Evolutionary conservation across 2,888 invertebrate species (phyloP).

Genomic region (Ochropleura leucogaster): DNA sequence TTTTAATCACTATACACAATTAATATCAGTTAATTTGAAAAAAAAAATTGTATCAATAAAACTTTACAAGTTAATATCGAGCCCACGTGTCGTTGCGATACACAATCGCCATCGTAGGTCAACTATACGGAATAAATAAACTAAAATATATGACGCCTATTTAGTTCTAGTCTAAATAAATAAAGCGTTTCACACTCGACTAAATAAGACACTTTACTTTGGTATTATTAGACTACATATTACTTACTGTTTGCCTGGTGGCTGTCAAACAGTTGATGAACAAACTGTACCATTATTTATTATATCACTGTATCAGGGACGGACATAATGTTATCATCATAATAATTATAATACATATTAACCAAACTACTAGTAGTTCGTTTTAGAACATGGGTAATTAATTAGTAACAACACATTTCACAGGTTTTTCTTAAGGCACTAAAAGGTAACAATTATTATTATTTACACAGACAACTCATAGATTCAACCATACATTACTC

Average conservation of each 20-base stretch:
- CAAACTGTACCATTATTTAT: conserved; percentile 48
- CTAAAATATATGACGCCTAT: conserved; percentile 61
- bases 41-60: not conserved
- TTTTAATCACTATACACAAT: not conserved
- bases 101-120: conserved; percentile 3
- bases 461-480: conserved; percentile 65
- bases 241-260: conserved; percentile 55
- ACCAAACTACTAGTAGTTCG: conserved; percentile 35
- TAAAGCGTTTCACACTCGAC: conserved; percentile 90
- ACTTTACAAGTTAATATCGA: conserved; percentile 13
- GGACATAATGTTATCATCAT: conserved; percentile 59
- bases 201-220: conserved; percentile 88
- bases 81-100: not conserved
- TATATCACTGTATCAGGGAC: conserved; percentile 68
- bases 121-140: conserved; percentile 53
- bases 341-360: conserved; percentile 35
- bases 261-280: conserved; percentile 59
- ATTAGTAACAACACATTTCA: conserved; percentile 64
- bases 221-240: conserved; percentile 86
- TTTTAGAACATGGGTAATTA: conserved; percentile 47
- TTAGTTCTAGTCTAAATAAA: conserved; percentile 79
- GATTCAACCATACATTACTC: conserved; percentile 25
- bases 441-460: conserved; percentile 74
- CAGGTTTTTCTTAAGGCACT: conserved; percentile 71
- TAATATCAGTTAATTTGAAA: conserved; percentile 6